Base-by-base conservation (phyloP, 2,888 invertebrate species). In the Melieria omissa region DNA sequence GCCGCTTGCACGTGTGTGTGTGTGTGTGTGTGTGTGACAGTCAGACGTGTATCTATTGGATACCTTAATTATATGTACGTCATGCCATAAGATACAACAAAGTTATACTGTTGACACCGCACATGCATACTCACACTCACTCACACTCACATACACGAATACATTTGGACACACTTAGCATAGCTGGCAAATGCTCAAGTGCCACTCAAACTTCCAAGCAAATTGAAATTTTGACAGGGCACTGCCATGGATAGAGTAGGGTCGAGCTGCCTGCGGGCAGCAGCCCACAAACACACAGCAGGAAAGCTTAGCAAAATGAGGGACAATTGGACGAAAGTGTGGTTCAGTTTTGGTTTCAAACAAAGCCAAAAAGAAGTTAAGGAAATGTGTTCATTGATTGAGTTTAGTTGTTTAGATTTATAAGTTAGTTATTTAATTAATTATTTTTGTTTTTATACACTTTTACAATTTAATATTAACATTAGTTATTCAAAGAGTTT, bases 1-100 rank as follows among this genome's bases (percentile, higher is more conserved):
- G 42, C 52, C 47, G 49, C 44, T 12, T 68, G 62, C 47, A n/a
- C 69, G 62, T 62, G 46, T 58, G 29, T 70, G 46, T 52, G n/a
- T 70, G 42, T 52, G n/a, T 63, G 41, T 65, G 52, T 45, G 57
- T 61, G 45, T 73, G 45, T 63, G 45, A 16, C 16, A 46, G 16
- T 62, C 45, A 46, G 46, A n/a, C 61, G 14, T 44, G 14, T 62
- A 16, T 45, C 62, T 62, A 46, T 62, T 45, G 47, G 47, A 45
- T 10, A 46, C 62, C 10, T 16, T 46, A 14, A 46, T 10, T 16
- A 29, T 10, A 8, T 6, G 10, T 60, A 45, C 45, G 44, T n/a
- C 44, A 47, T 14, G 49, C 63, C 49, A 49, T 49, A 49, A 10
- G 52, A n/a, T n/a, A 8, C 52, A 12, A 52, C 5, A n/a, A 14